These are phyloP conservation scores for Nothocercus nigrocapillus DNA, from an alignment of 2,113 vertebrate species.

Conservation along the genomic window DNA sequence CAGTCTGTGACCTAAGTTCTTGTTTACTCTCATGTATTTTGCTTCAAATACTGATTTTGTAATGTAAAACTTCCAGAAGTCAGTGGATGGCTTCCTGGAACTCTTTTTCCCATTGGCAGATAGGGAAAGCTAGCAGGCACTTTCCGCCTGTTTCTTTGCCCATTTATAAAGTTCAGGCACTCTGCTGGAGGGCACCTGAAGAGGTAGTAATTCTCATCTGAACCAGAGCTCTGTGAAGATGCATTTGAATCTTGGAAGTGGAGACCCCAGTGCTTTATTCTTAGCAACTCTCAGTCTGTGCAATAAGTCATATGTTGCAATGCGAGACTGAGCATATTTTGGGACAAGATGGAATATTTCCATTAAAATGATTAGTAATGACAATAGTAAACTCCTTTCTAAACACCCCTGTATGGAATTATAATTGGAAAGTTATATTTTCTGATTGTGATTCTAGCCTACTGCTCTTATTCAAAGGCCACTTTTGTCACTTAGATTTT, in stretches of 20 bases:
- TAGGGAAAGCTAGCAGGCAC: background rate
- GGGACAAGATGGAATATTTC: background rate
- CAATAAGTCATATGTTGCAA: background rate
- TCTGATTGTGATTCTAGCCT: background rate
- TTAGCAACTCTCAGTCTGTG: background rate
- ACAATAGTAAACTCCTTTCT: background rate
- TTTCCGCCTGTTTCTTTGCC: background rate
- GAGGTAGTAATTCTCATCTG: background rate
- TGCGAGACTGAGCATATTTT: background rate
- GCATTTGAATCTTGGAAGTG: background rate
- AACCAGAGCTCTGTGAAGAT: background rate
- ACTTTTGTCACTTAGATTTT: background rate
- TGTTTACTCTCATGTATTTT: background rate
- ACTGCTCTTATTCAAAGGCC: background rate
- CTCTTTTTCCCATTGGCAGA: background rate
- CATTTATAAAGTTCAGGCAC: background rate
- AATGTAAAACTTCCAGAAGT: background rate
- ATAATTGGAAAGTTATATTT: background rate
- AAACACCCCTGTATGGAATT: background rate
- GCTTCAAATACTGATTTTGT: background rate
- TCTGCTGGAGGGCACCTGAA: background rate
- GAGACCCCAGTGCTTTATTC: background rate
- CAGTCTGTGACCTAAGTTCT: fast-evolving
- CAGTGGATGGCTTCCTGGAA: background rate
- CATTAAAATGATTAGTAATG: background rate